Conservation (phyloP, 2,797 vertebrate genomes). For the Darevskia mixta region DNA sequence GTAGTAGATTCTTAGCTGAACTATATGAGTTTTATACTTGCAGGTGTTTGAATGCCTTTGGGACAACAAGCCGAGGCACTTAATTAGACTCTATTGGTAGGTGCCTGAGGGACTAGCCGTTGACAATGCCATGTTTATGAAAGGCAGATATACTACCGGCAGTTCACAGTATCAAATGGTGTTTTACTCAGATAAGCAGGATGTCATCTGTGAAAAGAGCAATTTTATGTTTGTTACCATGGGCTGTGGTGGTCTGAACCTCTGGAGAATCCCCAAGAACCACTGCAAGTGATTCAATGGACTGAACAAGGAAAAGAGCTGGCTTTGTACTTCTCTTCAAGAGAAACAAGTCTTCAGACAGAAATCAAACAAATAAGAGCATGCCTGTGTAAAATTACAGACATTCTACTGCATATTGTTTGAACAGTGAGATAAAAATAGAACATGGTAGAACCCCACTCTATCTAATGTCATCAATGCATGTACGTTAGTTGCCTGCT, state of each 20-base stretch:
- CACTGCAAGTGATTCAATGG: constrained; percentile 58
- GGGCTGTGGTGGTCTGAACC: constrained; percentile 37
- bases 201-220: constrained; percentile 66
- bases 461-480: neutral
- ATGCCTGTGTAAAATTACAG: neutral
- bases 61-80: constrained; percentile 50
- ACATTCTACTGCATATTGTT: neutral
- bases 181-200: constrained; percentile 74
- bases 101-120: constrained; percentile 15
- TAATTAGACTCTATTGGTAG: constrained; percentile 53
- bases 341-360: constrained; percentile 13
- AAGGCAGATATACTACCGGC: constrained; percentile 45
- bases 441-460: neutral
- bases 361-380: constrained; percentile 12
- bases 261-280: constrained; percentile 63
- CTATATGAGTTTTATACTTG: neutral
- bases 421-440: neutral
- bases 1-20: constrained; percentile 2
- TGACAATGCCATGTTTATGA: constrained; percentile 63
- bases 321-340: constrained; percentile 45
- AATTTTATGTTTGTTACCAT: constrained; percentile 49
- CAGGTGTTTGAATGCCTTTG: constrained; percentile 20
- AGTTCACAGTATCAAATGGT: constrained; percentile 57
- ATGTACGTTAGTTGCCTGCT: constrained; percentile 20
- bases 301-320: constrained; percentile 57